phyloP scores from a whole-genome alignment of 2,888 invertebrate species.

The Leucania comma region DNA sequence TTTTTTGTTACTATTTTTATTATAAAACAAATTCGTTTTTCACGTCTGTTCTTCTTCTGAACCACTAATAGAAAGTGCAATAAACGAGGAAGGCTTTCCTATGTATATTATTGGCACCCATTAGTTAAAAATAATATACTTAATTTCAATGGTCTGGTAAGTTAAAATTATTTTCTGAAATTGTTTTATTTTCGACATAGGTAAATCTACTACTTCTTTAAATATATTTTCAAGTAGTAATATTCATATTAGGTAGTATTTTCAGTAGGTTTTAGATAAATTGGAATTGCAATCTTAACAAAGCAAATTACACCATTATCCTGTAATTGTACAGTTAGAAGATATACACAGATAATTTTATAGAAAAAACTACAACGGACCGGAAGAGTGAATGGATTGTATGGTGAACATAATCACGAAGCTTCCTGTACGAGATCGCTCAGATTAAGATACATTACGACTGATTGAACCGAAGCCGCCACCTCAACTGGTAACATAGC shows the following conservation, averaged over 20 bases:
- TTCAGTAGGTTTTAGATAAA: background rate
- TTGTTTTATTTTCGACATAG: background rate
- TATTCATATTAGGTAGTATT: too few species aligned
- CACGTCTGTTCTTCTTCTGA: too few species aligned
- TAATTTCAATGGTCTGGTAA: too few species aligned
- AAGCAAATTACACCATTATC: constrained; percentile 55
- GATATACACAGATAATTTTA: constrained; percentile 49
- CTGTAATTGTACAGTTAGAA: constrained; percentile 50
- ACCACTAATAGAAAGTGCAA: background rate
- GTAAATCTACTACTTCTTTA: background rate
- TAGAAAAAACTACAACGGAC: constrained; percentile 50
- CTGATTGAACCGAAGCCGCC: constrained; percentile 46
- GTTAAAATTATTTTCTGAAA: background rate
- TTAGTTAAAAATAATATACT: background rate
- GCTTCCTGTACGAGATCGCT: constrained; percentile 56
- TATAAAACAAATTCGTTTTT: too few species aligned
- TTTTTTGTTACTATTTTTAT: too few species aligned
- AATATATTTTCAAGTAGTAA: background rate
- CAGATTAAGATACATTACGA: constrained; percentile 55
- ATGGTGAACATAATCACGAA: constrained; percentile 60
- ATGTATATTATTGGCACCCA: background rate
- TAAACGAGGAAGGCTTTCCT: background rate
- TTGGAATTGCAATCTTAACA: constrained; percentile 29
- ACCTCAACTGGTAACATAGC: background rate
- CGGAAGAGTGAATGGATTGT: constrained; percentile 57